A percentile compares a stretch with the other conserved stretches of the same genome.
phyloP scores from a whole-genome alignment of 2,797 vertebrate genomes.

The Gymnopithys bicolor region DNA sequence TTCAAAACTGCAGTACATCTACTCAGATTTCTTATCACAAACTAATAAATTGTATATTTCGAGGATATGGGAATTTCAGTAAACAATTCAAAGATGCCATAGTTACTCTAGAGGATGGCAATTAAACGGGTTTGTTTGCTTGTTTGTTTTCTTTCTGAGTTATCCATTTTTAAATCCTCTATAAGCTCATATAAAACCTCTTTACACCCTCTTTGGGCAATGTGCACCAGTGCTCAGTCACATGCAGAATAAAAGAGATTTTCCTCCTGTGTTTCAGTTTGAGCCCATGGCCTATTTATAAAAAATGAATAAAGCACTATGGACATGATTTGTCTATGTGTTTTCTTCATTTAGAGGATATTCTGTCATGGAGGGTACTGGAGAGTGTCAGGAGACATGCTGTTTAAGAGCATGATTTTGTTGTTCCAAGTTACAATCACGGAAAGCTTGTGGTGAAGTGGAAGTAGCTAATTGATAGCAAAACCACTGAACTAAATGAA shows the following conservation, averaged over 20 bases:
- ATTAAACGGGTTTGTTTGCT: rapidly evolving
- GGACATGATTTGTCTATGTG: not conserved
- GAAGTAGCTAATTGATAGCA: not conserved
- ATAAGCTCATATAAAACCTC: not conserved
- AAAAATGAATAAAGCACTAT: not conserved
- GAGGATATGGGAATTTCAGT: not conserved
- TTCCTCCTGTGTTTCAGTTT: not conserved
- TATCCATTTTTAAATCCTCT: not conserved
- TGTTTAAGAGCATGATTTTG: not conserved
- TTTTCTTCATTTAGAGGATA: not conserved
- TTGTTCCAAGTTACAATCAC: not conserved
- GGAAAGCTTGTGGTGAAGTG: not conserved
- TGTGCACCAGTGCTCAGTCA: not conserved
- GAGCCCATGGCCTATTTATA: not conserved
- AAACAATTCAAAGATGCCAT: not conserved
- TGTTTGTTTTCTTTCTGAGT: not conserved
- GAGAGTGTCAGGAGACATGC: not conserved
- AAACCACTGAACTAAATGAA: not conserved
- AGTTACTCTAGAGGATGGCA: not conserved
- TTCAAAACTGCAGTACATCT: not conserved
- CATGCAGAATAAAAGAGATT: rapidly evolving
- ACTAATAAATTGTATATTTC: not conserved
- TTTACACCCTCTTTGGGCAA: not conserved
- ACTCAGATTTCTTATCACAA: not conserved
- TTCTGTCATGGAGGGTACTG: not conserved